Conservation (phyloP, 2,797 vertebrate species). For the Mastacembelus armatus region DNA sequence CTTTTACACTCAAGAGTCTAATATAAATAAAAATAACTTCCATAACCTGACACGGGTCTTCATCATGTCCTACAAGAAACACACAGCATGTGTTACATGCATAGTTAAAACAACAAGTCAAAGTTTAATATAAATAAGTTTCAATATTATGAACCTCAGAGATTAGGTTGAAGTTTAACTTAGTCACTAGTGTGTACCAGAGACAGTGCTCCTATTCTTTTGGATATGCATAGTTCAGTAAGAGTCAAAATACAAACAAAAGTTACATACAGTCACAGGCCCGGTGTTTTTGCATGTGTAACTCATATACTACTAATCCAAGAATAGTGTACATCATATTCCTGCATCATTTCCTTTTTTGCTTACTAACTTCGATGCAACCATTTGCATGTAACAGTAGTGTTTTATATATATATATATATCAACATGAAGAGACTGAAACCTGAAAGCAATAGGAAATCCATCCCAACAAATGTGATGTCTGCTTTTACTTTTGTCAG, state of each 20-base stretch:
- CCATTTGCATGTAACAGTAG: not conserved
- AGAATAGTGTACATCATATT: not conserved
- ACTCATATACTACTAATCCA: slow-evolving; percentile 2
- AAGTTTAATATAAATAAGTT: slow-evolving; percentile 81
- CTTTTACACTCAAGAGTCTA: slow-evolving; percentile 90
- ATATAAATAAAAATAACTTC: slow-evolving; percentile 86
- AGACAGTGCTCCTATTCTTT: slow-evolving; percentile 46
- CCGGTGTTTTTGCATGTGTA: slow-evolving; percentile 53
- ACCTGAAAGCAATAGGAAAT: not conserved
- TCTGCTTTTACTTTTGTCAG: slow-evolving; percentile 1
- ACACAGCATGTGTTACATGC: slow-evolving; percentile 2
- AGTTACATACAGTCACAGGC: slow-evolving; percentile 59
- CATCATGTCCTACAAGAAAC: slow-evolving; percentile 36
- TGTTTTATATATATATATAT: too few relatives aligned
- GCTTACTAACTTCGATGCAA: not conserved
- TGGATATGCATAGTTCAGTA: slow-evolving; percentile 80
- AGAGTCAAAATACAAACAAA: slow-evolving; percentile 51
- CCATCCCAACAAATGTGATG: not conserved
- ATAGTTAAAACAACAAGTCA: slow-evolving; percentile 62
- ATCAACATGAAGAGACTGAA: not conserved
- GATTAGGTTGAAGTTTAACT: slow-evolving; percentile 47
- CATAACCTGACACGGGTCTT: slow-evolving; percentile 70
- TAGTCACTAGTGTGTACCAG: slow-evolving; percentile 62
- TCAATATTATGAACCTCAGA: slow-evolving; percentile 63
- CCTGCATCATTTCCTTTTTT: not conserved